phyloP scores from a whole-genome alignment of 2,888 invertebrate species.

The Pseudococcus jackbeardsleyi region DNA sequence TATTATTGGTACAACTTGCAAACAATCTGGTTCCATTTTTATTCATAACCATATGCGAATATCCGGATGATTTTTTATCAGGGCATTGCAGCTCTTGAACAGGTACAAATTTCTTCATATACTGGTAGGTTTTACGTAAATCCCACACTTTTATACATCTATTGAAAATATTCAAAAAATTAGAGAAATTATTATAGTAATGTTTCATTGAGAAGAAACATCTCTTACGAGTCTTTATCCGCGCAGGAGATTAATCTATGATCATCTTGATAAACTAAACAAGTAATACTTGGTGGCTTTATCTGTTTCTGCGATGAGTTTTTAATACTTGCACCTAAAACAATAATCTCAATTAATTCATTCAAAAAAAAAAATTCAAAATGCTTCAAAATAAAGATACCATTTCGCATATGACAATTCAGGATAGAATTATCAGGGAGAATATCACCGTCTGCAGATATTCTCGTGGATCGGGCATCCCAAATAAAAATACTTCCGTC shows the following conservation, averaged over 20 bases:
- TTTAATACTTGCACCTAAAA: not conserved
- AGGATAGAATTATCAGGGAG: conserved; percentile 28
- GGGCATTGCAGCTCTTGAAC: conserved; percentile 81
- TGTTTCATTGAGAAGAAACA: not conserved
- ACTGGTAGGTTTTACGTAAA: conserved; percentile 83
- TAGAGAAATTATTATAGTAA: not conserved
- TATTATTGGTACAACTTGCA: conserved; percentile 89
- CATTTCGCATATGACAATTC: conserved; percentile 44
- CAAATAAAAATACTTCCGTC: conserved; percentile 90
- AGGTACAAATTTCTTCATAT: conserved; percentile 77
- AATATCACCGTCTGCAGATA: not conserved
- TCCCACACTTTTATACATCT: conserved; percentile 89
- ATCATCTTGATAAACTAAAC: conserved; percentile 86
- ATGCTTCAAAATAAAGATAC: not conserved
- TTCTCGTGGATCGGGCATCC: conserved; percentile 76
- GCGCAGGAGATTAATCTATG: conserved; percentile 86
- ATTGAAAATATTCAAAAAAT: conserved; percentile 54
- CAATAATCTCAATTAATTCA: not conserved
- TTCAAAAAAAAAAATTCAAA: not conserved
- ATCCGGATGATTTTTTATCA: conserved; percentile 80
- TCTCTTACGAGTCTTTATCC: conserved; percentile 82
- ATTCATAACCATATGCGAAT: conserved; percentile 84
- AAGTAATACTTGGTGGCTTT: conserved; percentile 77
- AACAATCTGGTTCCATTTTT: conserved; percentile 79
- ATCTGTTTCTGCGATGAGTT: not conserved